phyloP scores from a whole-genome alignment of 2,888 invertebrate genomes.

The Nezara viridula region DNA sequence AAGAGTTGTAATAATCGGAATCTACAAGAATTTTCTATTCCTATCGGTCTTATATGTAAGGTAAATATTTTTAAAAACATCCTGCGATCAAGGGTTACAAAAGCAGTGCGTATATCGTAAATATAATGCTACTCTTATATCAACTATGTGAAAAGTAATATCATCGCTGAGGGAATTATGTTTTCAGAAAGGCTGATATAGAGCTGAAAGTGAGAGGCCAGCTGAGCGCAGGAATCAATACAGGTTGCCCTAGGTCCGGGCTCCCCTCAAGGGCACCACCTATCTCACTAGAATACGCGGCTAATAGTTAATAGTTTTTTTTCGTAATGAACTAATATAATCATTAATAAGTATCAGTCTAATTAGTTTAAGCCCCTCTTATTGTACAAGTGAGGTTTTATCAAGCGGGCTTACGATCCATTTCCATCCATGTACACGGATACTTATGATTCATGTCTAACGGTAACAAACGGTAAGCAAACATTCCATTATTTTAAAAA shows the following conservation, averaged over 20 bases:
- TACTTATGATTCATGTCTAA: background rate
- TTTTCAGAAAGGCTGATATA: slow-evolving; percentile 48
- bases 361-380: background rate
- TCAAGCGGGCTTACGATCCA: background rate
- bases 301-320: too few species aligned
- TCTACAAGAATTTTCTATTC: too few species aligned
- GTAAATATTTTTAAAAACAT: too few species aligned
- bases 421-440: background rate
- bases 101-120: background rate
- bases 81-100: background rate
- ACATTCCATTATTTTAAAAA: too few species aligned
- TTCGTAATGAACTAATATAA: background rate
- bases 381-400: background rate
- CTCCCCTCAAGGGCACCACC: slow-evolving; percentile 42
- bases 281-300: background rate
- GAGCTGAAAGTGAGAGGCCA: slow-evolving; percentile 44
- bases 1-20: too few species aligned
- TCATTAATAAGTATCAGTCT: background rate
- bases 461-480: too few species aligned
- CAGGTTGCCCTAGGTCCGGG: slow-evolving; percentile 51
- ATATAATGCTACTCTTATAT: background rate
- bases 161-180: background rate
- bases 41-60: too few species aligned
- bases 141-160: background rate
- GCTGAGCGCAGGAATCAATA: slow-evolving; percentile 39